Base-by-base conservation (phyloP, 2,797 vertebrate genomes). In the Peromyscus melanophrys region DNA sequence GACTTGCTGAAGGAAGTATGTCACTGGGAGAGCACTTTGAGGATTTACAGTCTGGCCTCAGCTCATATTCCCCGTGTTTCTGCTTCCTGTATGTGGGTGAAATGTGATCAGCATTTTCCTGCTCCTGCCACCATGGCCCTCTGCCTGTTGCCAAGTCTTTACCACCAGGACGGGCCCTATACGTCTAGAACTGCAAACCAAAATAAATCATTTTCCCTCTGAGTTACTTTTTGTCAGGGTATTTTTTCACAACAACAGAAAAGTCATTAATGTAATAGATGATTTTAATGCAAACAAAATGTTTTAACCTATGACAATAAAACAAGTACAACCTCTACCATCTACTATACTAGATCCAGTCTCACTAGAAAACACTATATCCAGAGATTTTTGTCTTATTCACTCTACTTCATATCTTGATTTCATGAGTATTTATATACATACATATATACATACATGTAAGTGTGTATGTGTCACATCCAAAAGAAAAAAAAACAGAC, bases 311-410 rank as follows among this genome's bases (percentile, higher is more conserved):
- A 29, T 55, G 31, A 85, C 46, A 65, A 82, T 67, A 89, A 61
- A 93, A 55, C 83, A 94, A 52, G 21, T 86, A 43, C 16, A 80
- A 65, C 27, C 84, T 88, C 29, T 78, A 92, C 34, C 5, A 88
- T 40, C 71, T 43, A 67, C 27, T 76, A 11, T 52, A 87, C 46
- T 71, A 71, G 46, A 49, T 4, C 10, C 27, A 29, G 40, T 65
- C 17, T 27, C 40, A 95, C 25, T 65, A 92, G 40, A 63, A 78
- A 92, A 69, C 49, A 7, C 16, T 90, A 19, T n/a, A 31, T 83
- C 77, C 43, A 89, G 85, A 27, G 76, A 92, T 77, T 52, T 91
- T 87, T 49, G 43, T 90, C 71, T 92, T 23, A 83, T 94, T 69
- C 21, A 78, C 17, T 93, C 23, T 86, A 37, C 40, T 94, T 77